These are phyloP conservation scores for Tragulus kanchil DNA, from an alignment of 2,113 vertebrate genomes.

Conservation along the genomic window DNA sequence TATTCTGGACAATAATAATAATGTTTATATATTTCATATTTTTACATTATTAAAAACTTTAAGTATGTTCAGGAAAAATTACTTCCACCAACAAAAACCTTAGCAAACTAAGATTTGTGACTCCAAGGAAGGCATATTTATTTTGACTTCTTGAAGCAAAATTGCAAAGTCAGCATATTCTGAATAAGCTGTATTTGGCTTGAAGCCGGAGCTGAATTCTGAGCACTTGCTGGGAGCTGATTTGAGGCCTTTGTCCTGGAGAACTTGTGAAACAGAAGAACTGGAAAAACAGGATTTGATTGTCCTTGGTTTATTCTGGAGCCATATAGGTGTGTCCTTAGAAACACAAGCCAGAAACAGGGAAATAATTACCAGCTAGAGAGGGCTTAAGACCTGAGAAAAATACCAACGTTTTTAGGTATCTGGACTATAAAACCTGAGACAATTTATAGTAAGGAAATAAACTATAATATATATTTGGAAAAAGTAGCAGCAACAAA, in stretches of 20 bases:
- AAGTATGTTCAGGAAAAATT: background rate
- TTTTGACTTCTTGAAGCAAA: slow-evolving; percentile 30
- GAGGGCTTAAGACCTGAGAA: background rate
- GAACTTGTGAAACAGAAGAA: background rate
- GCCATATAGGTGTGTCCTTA: slow-evolving; percentile 62
- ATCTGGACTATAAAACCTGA: slow-evolving; percentile 25
- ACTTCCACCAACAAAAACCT: background rate
- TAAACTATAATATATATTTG: background rate
- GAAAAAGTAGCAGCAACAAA: background rate
- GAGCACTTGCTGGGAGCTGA: background rate
- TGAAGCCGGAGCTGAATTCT: background rate
- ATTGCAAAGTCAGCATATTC: background rate
- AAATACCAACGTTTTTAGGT: background rate
- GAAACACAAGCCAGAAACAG: slow-evolving; percentile 53
- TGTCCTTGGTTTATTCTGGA: background rate
- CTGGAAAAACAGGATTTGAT: slow-evolving; percentile 65
- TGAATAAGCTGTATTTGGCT: background rate
- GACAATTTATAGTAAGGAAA: background rate
- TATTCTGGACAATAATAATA: background rate
- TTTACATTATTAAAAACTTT: background rate
- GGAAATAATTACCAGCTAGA: background rate
- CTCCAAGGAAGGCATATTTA: background rate
- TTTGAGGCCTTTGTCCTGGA: slow-evolving; percentile 23
- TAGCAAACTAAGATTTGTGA: background rate
- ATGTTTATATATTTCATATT: background rate